Evolutionary conservation across 2,797 vertebrate species (phyloP), one percentile per base, ranked within the genome.

Genomic region (Linurgus olivaceus): DNA sequence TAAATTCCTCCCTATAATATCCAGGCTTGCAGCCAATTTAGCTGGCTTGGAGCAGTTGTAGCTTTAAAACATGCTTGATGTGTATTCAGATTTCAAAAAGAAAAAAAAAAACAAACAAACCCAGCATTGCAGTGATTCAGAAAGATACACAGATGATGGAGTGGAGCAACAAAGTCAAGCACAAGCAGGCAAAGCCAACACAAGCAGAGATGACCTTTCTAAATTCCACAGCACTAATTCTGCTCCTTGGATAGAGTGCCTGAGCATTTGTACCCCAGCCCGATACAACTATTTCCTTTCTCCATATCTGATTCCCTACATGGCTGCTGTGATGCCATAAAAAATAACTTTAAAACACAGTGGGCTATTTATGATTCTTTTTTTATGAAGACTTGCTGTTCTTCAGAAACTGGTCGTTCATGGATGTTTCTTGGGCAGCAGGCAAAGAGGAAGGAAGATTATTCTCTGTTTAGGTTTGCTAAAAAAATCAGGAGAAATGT

Each of bases 1-100:
- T 75, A 55, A 96, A 96, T 96, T 96, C 94, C 72, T 96, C 84
- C 42, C 70, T 75, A 25, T 80, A 83, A 93, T 55, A 93, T 59
- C 54, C 89, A 93, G 93, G 93, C 94, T 94, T 85, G 57, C 62
- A 82, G 94, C 92, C 94, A 95, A 57, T 66, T 88, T 73, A 81
- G 44, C 76, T 90, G 81, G 24, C 62, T 91, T 51, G 45, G 47
- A 94, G 54, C 31, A 83, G 50, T 29, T 57, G 21, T 62, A 81
- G 62, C 84, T 93, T 86, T 72, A 68, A 88, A 95, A 83, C 86
- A 82, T 17, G n/a, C 47, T 86, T 61, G 47, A 65, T 77, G 73
- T 19, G 65, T 88, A 85, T 94, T 94, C 57, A 51, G 54, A 62
- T 90, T 93, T 90, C 54, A 68, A 68, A 92, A 85, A 31, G 29